phyloP scores from a whole-genome alignment of 2,888 invertebrate genomes.

The Emmelina monodactyla region DNA sequence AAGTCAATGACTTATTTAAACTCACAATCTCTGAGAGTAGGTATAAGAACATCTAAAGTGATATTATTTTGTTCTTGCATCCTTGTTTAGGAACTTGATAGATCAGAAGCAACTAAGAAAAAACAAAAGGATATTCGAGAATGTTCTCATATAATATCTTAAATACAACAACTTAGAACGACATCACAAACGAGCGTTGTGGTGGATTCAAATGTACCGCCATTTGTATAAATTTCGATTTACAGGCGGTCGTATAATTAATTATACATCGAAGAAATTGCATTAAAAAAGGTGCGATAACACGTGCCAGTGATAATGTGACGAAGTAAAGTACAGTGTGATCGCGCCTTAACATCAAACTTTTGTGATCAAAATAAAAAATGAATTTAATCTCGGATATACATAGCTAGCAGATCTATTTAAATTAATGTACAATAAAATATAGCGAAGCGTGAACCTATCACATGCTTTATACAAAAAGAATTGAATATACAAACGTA shows the following conservation, averaged over 20 bases:
- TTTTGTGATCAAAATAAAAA: conserved; percentile 14
- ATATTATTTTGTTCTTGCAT: no score
- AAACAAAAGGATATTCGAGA: conserved; percentile 35
- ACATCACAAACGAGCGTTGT: conserved; percentile 33
- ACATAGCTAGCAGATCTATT: conserved; percentile 57
- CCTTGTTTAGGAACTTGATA: no score
- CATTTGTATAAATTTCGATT: not conserved
- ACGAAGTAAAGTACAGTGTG: not conserved
- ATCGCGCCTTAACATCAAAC: not conserved
- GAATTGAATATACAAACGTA: not conserved
- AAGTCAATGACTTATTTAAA: no score
- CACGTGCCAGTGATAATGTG: no score
- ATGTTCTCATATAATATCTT: conserved; percentile 53
- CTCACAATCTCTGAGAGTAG: no score
- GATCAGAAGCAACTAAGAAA: conserved; percentile 20
- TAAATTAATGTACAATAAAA: conserved; percentile 13
- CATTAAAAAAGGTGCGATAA: not conserved
- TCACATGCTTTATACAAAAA: conserved; percentile 19
- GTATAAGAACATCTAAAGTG: no score
- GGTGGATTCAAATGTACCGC: conserved; percentile 2
- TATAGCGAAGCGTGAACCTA: conserved; percentile 22
- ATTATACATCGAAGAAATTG: not conserved
- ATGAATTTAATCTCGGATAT: conserved; percentile 22
- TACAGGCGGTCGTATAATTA: not conserved
- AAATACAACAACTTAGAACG: conserved; percentile 47